Evolutionary conservation across 2,113 vertebrate genomes (phyloP).

Genomic region (Prunella himalayana): DNA sequence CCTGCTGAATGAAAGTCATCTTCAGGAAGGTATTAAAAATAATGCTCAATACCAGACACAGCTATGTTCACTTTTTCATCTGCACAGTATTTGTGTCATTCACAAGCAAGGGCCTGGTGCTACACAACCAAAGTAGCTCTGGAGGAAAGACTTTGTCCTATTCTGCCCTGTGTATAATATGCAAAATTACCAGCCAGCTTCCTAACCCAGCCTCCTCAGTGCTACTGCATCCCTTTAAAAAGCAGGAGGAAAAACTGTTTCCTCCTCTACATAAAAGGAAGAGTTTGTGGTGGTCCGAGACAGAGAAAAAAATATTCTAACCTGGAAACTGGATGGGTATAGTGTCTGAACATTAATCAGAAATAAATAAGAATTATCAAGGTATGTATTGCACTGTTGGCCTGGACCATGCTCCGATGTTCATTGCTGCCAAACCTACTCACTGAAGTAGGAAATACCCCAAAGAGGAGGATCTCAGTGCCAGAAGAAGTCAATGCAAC

Average conservation of each 20-base stretch:
- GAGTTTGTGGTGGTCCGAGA: background rate
- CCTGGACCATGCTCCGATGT: background rate
- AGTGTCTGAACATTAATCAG: background rate
- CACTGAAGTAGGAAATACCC: background rate
- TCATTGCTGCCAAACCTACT: background rate
- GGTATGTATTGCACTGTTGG: background rate
- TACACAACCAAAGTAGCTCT: background rate
- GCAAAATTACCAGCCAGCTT: background rate
- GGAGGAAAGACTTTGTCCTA: background rate
- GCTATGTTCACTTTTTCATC: background rate
- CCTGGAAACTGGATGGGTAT: background rate
- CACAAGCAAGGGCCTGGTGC: background rate
- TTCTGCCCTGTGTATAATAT: background rate
- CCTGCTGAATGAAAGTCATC: background rate
- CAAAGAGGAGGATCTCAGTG: background rate
- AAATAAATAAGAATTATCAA: background rate
- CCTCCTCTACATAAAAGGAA: background rate
- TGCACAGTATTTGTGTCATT: background rate
- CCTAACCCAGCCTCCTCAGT: background rate
- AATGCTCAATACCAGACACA: background rate
- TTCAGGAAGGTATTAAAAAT: background rate
- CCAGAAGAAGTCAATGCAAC: background rate
- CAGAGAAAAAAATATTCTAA: background rate
- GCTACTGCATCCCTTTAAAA: background rate
- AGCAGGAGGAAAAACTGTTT: background rate